Percentiles rank a stretch among this genome's conserved stretches.
Conservation (phyloP, 2,113 vertebrate genomes). For the Nycticryphes semicollaris region DNA sequence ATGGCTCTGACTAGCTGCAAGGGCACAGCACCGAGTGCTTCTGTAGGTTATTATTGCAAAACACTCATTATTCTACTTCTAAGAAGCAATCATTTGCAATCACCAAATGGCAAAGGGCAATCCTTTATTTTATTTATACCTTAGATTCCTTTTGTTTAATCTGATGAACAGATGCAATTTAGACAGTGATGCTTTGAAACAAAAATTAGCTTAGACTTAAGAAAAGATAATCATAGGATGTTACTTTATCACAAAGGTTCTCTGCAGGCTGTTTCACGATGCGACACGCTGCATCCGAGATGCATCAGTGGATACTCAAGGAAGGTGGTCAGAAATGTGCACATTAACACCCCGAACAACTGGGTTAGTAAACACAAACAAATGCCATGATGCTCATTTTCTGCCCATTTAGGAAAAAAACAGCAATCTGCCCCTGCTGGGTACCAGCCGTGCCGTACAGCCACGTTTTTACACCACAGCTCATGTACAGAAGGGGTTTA, state of each 20-base stretch:
- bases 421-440: background rate
- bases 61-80: background rate
- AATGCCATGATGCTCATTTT: background rate
- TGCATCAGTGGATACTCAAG: background rate
- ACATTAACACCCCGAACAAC: background rate
- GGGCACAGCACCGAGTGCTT: background rate
- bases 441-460: background rate
- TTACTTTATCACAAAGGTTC: background rate
- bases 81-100: background rate
- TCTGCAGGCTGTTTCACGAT: background rate
- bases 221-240: background rate
- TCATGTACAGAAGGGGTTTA: fast-evolving
- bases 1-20: background rate
- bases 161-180: background rate
- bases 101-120: background rate
- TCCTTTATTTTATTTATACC: background rate
- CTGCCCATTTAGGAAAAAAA: background rate
- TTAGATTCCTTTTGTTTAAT: background rate
- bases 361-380: background rate
- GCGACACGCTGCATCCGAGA: no score
- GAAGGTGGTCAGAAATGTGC: background rate
- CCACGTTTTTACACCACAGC: background rate
- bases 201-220: background rate
- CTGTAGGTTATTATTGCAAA: background rate
- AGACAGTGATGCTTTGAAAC: background rate